These are phyloP conservation scores for Rhodeus uyekii DNA, from an alignment of 2,797 vertebrate species.

Conservation along the genomic window DNA sequence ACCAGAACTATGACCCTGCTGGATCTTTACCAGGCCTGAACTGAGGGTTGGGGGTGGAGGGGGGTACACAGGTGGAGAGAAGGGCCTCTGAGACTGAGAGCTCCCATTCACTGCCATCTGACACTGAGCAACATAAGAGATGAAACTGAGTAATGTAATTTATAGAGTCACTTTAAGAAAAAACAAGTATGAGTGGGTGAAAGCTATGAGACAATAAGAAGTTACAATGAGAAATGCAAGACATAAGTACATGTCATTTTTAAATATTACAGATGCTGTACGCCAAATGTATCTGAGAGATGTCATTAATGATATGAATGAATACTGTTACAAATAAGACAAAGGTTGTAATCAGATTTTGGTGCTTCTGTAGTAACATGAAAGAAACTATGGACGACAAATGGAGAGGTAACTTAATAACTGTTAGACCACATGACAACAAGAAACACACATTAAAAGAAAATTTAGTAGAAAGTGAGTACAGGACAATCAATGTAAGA, in stretches of 20 bases:
- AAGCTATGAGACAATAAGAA: conserved; percentile 8
- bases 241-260: neutral
- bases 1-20: conserved; percentile 88
- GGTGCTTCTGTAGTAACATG: conserved; percentile 1
- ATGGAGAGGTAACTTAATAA: neutral
- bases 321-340: neutral
- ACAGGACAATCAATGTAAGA: neutral
- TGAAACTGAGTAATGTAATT: conserved; percentile 41
- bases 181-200: conserved; percentile 13
- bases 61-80: conserved; percentile 88
- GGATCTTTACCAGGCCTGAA: conserved; percentile 79
- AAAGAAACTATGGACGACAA: neutral
- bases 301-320: neutral
- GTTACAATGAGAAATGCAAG: conserved; percentile 40
- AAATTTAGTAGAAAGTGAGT: neutral
- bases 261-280: conserved; percentile 29
- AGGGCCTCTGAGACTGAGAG: conserved; percentile 85
- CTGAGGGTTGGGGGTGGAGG: conserved; percentile 84
- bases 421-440: conserved; percentile 1
- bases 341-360: neutral
- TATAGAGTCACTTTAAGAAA: conserved; percentile 15
- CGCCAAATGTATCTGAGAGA: neutral
- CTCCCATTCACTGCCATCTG: conserved; percentile 93
- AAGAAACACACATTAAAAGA: conserved; percentile 3
- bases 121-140: conserved; percentile 73